Percentiles rank a stretch among this genome's conserved stretches.
Evolutionary conservation across 2,113 vertebrate species (phyloP).

Genomic region (Conger conger): DNA sequence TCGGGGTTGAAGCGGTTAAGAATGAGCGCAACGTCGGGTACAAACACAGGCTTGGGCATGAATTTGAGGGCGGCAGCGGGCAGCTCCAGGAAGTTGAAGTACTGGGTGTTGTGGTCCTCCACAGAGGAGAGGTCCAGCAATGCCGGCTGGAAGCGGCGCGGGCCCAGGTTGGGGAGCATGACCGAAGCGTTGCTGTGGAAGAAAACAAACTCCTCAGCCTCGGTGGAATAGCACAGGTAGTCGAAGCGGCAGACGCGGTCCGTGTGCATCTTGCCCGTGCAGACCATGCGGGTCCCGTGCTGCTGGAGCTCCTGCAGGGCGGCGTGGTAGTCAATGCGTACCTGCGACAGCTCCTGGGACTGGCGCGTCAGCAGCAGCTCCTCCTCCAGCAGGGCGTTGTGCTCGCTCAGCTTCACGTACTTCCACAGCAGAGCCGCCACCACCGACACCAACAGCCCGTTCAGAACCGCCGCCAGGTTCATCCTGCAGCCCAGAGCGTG

Average conservation of each 20-base stretch:
- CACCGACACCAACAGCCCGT: slow-evolving; percentile 87
- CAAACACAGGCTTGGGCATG: slow-evolving; percentile 92
- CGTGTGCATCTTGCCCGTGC: slow-evolving; percentile 92
- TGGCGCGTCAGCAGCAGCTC: slow-evolving; percentile 78
- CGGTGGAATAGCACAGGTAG: slow-evolving; percentile 90
- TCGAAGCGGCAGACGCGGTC: slow-evolving; percentile 94
- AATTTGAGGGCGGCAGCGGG: slow-evolving; percentile 86
- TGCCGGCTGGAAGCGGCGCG: slow-evolving; percentile 92
- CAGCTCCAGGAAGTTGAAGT: slow-evolving; percentile 96
- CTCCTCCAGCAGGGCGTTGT: slow-evolving; percentile 82
- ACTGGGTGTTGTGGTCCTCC: slow-evolving; percentile 97
- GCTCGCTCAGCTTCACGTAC: slow-evolving; percentile 82
- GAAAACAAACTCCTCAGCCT: slow-evolving; percentile 94
- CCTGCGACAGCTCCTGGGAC: slow-evolving; percentile 75
- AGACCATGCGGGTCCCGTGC: slow-evolving; percentile 92
- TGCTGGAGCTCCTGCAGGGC: slow-evolving; percentile 84
- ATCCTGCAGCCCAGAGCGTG: slow-evolving; percentile 79
- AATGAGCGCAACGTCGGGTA: slow-evolving; percentile 90
- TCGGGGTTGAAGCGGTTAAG: slow-evolving; percentile 95
- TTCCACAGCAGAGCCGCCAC: slow-evolving; percentile 94
- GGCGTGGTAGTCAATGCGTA: slow-evolving; percentile 82
- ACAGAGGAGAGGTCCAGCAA: slow-evolving; percentile 93
- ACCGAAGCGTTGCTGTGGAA: slow-evolving; percentile 90
- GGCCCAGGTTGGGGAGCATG: slow-evolving; percentile 93
- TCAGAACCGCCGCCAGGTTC: slow-evolving; percentile 86